Evolutionary conservation across 2,797 vertebrate genomes (phyloP).

Genomic region (Thripadectes ignobilis): DNA sequence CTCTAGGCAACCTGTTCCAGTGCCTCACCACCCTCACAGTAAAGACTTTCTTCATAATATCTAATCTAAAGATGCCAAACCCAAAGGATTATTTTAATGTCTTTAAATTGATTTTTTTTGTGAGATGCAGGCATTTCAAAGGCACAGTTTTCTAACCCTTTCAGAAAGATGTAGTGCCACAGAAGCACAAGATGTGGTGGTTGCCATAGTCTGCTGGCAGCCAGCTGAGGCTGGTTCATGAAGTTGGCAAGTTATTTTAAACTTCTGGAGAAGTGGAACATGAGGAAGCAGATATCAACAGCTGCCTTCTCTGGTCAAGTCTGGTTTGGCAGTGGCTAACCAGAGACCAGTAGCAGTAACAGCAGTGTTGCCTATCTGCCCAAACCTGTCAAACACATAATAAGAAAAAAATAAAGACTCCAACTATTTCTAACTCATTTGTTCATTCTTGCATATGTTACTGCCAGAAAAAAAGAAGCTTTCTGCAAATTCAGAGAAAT

Average conservation of each 20-base stretch:
- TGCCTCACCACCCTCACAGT: not conserved
- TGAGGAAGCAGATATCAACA: not conserved
- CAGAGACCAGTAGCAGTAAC: not conserved
- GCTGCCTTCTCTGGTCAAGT: not conserved
- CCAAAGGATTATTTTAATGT: not conserved
- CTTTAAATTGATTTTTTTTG: not conserved
- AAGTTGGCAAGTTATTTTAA: not conserved
- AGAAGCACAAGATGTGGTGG: not conserved
- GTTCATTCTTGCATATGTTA: not conserved
- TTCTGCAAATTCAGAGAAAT: not conserved
- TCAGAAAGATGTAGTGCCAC: not conserved
- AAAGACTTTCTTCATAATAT: not conserved
- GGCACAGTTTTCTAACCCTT: not conserved
- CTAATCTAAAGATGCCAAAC: not conserved
- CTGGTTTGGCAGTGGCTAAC: rapidly evolving
- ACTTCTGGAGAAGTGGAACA: not conserved
- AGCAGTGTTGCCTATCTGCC: not conserved
- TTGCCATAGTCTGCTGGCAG: not conserved
- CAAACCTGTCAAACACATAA: not conserved
- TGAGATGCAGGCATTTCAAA: not conserved
- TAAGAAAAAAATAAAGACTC: not conserved
- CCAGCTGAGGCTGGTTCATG: not conserved
- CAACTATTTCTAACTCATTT: not conserved
- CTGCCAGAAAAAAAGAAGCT: not conserved
- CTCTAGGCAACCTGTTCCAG: not conserved